A percentile compares a stretch with the other conserved stretches of the same genome.
Conservation (phyloP, 2,113 vertebrate genomes). For the Hystrix cristata region DNA sequence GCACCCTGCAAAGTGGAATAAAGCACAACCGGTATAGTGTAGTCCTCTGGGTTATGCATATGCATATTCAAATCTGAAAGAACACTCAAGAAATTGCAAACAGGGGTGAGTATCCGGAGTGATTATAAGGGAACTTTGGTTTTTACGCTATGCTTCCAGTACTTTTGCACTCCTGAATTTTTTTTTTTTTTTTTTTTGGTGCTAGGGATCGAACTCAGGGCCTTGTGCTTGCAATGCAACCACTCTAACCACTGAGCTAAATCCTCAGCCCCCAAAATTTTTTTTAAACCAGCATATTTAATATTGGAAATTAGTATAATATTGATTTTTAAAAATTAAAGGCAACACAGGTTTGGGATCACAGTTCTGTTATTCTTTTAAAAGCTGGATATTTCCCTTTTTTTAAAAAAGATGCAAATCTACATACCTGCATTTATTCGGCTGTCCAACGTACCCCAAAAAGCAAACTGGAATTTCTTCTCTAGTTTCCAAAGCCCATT, state of each 20-base stretch:
- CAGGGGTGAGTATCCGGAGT: neutral
- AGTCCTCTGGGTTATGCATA: neutral
- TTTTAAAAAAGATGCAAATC: constrained; percentile 1
- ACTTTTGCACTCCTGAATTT: neutral
- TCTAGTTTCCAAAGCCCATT: constrained; percentile 64
- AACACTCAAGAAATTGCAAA: neutral
- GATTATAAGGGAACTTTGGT: neutral
- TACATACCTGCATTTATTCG: constrained; percentile 91
- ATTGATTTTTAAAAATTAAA: neutral
- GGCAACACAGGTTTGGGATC: neutral
- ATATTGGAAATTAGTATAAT: constrained; percentile 17
- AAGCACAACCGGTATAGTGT: neutral
- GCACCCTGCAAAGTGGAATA: neutral
- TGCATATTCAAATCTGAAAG: neutral
- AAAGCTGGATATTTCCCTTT: neutral
- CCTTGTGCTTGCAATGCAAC: no score
- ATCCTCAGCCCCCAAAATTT: neutral
- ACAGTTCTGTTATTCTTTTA: constrained; percentile 33
- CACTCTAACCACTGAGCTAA: neutral
- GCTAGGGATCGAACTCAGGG: no score
- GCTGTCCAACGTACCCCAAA: constrained; percentile 76
- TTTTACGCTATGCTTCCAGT: neutral
- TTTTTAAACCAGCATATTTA: neutral
- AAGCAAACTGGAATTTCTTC: constrained; percentile 77
- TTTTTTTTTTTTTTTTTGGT: no score